phyloP scores from a whole-genome alignment of 2,113 vertebrate species.

The Sprattus sprattus region DNA sequence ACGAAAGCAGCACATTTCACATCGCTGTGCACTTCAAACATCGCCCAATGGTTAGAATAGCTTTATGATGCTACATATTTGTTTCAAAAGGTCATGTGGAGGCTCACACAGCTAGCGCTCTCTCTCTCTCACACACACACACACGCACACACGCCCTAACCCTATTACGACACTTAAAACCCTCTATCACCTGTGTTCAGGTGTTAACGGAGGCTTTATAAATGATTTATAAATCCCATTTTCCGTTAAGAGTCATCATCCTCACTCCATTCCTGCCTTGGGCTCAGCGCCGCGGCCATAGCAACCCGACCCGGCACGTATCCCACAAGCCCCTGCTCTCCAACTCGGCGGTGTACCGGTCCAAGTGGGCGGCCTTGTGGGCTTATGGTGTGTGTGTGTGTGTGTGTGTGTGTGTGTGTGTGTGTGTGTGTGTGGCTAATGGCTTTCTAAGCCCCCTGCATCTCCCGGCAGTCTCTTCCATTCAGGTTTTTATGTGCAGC shows the following conservation, averaged over 20 bases:
- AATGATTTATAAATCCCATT: background rate
- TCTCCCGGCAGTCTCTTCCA: conserved; percentile 7
- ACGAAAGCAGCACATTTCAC: background rate
- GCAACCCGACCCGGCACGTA: background rate
- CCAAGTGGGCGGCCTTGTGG: conserved; percentile 27
- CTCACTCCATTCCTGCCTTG: background rate
- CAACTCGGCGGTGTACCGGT: background rate
- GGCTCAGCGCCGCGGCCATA: too few relatives aligned
- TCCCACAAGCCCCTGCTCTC: conserved; percentile 31
- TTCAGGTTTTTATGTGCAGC: conserved; percentile 23
- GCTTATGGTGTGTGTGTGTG: too few relatives aligned
- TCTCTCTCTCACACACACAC: background rate
- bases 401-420: too few relatives aligned
- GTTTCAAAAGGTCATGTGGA: background rate
- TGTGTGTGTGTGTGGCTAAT: too few relatives aligned
- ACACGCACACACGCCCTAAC: background rate
- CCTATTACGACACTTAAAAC: background rate
- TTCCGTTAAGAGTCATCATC: background rate
- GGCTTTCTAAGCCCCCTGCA: conserved; percentile 32
- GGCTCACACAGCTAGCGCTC: background rate
- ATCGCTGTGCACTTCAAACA: background rate
- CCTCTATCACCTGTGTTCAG: background rate
- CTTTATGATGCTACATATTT: background rate
- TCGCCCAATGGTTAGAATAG: background rate
- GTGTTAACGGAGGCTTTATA: background rate